These are phyloP conservation scores for Petrocephalus microphthalmus DNA, from an alignment of 2,113 vertebrate species.

Conservation along the genomic window DNA sequence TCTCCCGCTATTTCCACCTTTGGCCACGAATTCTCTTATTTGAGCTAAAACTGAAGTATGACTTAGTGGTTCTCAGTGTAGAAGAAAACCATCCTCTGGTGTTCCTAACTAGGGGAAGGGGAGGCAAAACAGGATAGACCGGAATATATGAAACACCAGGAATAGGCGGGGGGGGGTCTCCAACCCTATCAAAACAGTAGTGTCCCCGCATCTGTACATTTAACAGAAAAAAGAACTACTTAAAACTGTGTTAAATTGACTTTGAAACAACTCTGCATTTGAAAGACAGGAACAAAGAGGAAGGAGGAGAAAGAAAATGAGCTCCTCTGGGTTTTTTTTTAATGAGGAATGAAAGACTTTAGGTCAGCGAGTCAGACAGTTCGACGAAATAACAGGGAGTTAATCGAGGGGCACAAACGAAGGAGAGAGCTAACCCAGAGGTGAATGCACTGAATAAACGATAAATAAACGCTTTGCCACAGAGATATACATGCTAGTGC, in stretches of 20 bases:
- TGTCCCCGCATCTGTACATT: neutral
- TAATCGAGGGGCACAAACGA: neutral
- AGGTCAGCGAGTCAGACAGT: neutral
- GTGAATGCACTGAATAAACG: neutral
- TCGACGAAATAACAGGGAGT: slow-evolving; percentile 8
- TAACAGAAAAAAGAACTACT: neutral
- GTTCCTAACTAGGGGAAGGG: neutral
- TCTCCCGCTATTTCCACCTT: too few relatives aligned
- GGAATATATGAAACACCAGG: neutral
- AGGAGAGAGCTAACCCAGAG: neutral
- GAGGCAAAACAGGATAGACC: neutral
- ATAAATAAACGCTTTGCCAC: neutral
- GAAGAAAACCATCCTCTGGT: neutral
- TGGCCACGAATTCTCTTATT: too few relatives aligned
- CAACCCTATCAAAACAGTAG: neutral
- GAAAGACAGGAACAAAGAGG: neutral
- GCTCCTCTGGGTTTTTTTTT: neutral
- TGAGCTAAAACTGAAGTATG: too few relatives aligned
- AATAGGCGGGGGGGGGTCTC: neutral
- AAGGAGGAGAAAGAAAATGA: neutral
- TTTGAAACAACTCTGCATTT: neutral
- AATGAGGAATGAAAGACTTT: slow-evolving; percentile 8
- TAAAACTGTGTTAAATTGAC: neutral
- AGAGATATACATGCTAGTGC: neutral
- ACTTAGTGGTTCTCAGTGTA: neutral